Base-by-base conservation (phyloP, 2,113 vertebrate genomes). In the Sturnus vulgaris region DNA sequence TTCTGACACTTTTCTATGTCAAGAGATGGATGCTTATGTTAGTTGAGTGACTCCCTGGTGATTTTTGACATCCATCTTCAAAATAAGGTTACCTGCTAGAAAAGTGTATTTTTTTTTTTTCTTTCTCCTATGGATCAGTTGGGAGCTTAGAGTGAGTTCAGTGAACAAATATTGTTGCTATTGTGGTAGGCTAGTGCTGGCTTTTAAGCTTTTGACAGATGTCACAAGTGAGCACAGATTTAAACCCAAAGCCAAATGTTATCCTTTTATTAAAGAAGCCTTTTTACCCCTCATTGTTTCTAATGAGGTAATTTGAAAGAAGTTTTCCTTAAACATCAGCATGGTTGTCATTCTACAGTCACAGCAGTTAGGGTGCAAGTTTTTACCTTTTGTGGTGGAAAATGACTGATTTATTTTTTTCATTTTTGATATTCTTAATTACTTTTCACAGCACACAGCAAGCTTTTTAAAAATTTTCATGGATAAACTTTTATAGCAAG, bases 21-120 rank as follows among this genome's bases (percentile, higher is more conserved):
- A 68, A 85, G 55, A 68, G 50, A 85, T 69, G 87, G 73, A 75
- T 84, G 53, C 73, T 96, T 95, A 27, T 84, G 92, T 72, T 37
- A 91, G 47, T 27, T 94, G 50, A 96, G 63, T 76, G 21, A 92
- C 23, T 96, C 49, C 42, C 33, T 85, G 84, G 88, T 64, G 88
- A 44, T 68, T 90, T 92, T 69, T 95, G 42, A 47, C 46, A 92
- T 93, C 77, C 13, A 40, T 88, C 94, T 86, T 83, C 46, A 94
- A 88, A 92, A 83, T 75, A 77, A 95, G 37, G 33, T 92, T 90
- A 55, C 13, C 57, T 83, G 42, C 20, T 40, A 9, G 79, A 73
- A 66, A 95, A 88, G 57, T 20, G 2, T 37, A 16, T 53, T 9
- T 57, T 47, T 53, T 9, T 57, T 47, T 75, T 79, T 73, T 65